These are phyloP conservation scores for Acheta domesticus DNA, from an alignment of 2,888 invertebrate species.

Conservation along the genomic window DNA sequence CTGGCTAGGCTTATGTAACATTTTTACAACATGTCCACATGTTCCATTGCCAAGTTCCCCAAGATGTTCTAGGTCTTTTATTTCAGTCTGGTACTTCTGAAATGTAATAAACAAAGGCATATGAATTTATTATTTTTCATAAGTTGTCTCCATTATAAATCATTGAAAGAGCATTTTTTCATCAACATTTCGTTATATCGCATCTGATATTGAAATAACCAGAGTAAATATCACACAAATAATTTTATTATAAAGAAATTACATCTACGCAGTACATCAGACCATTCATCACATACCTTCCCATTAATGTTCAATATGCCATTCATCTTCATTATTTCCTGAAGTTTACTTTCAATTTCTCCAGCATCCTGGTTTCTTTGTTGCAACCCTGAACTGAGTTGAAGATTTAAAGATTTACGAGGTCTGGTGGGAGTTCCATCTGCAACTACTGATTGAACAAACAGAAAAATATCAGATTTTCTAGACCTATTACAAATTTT, in stretches of 20 bases:
- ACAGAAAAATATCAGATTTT: too few species aligned
- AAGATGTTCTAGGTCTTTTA: constrained; percentile 78
- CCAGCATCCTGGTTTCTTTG: constrained; percentile 54
- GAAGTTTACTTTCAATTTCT: constrained; percentile 74
- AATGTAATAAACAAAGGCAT: background rate
- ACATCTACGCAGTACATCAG: background rate
- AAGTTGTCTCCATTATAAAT: background rate
- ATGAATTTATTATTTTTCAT: background rate
- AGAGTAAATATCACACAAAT: background rate
- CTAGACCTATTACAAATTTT: too few species aligned
- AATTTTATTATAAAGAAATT: background rate
- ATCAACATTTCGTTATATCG: too few species aligned
- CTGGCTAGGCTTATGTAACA: constrained; percentile 82
- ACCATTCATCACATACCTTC: constrained; percentile 44
- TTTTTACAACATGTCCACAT: constrained; percentile 96
- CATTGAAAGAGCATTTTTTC: background rate
- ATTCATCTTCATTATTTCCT: constrained; percentile 90
- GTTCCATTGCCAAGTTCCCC: constrained; percentile 92
- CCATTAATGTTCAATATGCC: constrained; percentile 84
- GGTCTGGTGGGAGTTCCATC: constrained; percentile 53
- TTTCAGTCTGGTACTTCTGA: constrained; percentile 71
- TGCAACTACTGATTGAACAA: constrained; percentile 24
- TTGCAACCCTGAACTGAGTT: constrained; percentile 26
- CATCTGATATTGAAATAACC: too few species aligned
- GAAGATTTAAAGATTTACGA: constrained; percentile 47